These are phyloP conservation scores for Anguilla obscura DNA, from an alignment of 2,797 vertebrate species.

Conservation along the genomic window DNA sequence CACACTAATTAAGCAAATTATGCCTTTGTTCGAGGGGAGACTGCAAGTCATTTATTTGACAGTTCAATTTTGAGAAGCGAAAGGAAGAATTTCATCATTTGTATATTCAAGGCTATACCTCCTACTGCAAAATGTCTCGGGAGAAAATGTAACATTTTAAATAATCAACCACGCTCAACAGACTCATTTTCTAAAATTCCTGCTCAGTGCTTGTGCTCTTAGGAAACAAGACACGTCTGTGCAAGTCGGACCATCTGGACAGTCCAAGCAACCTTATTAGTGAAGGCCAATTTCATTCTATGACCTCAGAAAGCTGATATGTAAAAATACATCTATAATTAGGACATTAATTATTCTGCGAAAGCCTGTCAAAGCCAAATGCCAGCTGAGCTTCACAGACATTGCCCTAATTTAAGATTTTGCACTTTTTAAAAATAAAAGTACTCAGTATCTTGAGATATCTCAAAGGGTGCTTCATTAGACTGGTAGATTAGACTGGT, in stretches of 20 bases:
- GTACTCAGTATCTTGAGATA: background rate
- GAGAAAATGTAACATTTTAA: background rate
- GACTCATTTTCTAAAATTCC: background rate
- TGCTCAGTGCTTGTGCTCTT: background rate
- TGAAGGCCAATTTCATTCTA: background rate
- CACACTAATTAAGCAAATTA: constrained; percentile 1
- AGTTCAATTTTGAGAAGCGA: background rate
- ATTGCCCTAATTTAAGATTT: background rate
- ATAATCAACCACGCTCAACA: background rate
- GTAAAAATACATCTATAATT: constrained; percentile 1
- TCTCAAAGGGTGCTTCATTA: background rate
- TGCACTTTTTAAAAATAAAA: background rate
- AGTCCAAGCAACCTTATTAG: constrained; percentile 4
- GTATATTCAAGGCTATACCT: background rate
- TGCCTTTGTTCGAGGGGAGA: background rate
- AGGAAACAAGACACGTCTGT: background rate
- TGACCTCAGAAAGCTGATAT: background rate
- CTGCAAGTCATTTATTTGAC: background rate
- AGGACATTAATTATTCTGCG: background rate
- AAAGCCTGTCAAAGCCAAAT: background rate
- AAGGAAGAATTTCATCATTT: background rate
- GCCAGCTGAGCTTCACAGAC: background rate
- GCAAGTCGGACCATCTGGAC: background rate
- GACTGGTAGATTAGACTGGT: no score
- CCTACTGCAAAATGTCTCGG: background rate